A percentile compares a stretch with the other conserved stretches of the same genome.
phyloP scores from a whole-genome alignment of 2,113 vertebrate genomes.

The Psittacula cyanocephala region DNA sequence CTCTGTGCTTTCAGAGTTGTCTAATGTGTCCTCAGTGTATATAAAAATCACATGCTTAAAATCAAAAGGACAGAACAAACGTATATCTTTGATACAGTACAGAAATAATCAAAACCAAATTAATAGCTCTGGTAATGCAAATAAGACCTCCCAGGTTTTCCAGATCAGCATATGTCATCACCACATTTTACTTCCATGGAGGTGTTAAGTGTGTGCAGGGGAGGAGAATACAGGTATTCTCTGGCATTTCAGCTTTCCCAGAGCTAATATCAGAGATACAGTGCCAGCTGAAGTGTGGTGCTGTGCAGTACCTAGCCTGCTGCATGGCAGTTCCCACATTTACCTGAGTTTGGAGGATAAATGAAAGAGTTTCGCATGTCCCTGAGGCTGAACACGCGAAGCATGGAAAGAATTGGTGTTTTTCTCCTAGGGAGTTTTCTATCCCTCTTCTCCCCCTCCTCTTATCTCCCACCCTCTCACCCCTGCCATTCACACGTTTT shows the following conservation, averaged over 20 bases:
- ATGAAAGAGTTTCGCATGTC: neutral
- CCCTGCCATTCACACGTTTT: neutral
- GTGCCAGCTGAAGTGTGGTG: neutral
- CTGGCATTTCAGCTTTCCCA: neutral
- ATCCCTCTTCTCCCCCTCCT: neutral
- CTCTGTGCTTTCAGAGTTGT: neutral
- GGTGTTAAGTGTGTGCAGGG: neutral
- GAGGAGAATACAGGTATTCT: neutral
- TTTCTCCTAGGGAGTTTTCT: neutral
- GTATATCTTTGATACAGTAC: neutral
- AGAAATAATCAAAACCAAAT: neutral
- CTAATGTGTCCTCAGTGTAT: conserved; percentile 33
- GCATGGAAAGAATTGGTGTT: neutral
- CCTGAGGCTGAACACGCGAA: neutral
- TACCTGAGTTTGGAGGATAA: neutral
- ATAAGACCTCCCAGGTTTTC: neutral
- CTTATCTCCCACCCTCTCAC: neutral
- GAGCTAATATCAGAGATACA: rapidly evolving
- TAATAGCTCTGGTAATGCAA: neutral
- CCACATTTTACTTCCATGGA: neutral
- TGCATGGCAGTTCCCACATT: neutral
- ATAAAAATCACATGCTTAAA: conserved; percentile 52
- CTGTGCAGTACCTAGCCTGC: neutral
- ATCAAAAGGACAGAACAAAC: neutral
- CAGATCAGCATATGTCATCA: neutral